Conservation (phyloP, 2,797 vertebrate genomes). For the Catostomus latipinnis region DNA sequence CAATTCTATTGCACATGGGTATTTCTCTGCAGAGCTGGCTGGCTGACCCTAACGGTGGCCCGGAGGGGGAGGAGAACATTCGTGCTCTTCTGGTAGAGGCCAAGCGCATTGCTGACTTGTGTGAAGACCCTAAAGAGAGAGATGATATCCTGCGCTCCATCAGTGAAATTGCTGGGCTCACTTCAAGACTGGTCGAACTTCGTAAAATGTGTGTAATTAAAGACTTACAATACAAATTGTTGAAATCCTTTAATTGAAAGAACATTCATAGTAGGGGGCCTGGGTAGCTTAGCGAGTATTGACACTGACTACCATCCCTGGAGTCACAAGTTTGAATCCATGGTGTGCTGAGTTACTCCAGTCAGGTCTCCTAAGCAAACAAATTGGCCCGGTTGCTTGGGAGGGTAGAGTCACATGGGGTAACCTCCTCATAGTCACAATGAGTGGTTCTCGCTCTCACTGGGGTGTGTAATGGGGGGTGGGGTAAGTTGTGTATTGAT, state of each 20-base stretch:
- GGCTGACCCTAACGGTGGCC: conserved; percentile 92
- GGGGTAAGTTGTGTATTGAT: no score
- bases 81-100: conserved; percentile 90
- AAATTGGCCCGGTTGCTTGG: no score
- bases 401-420: no score
- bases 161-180: conserved; percentile 93
- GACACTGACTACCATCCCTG: no score
- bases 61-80: conserved; percentile 95
- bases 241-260: conserved; percentile 22
- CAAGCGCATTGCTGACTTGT: conserved; percentile 92
- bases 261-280: conserved; percentile 53
- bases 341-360: no score
- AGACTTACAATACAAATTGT: conserved; percentile 73
- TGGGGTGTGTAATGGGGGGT: no score
- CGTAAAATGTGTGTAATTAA: conserved; percentile 69
- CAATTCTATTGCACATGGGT: no score
- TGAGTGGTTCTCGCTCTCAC: no score
- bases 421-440: conserved; percentile 38
- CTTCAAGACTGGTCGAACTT: conserved; percentile 88
- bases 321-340: no score
- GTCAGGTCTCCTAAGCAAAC: no score
- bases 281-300: no score
- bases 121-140: conserved; percentile 95
- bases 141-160: conserved; percentile 95
- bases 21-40: conserved; percentile 87